Evolutionary conservation across 2,888 invertebrate species (phyloP).

Genomic region (Drosophila subsilvestris): DNA sequence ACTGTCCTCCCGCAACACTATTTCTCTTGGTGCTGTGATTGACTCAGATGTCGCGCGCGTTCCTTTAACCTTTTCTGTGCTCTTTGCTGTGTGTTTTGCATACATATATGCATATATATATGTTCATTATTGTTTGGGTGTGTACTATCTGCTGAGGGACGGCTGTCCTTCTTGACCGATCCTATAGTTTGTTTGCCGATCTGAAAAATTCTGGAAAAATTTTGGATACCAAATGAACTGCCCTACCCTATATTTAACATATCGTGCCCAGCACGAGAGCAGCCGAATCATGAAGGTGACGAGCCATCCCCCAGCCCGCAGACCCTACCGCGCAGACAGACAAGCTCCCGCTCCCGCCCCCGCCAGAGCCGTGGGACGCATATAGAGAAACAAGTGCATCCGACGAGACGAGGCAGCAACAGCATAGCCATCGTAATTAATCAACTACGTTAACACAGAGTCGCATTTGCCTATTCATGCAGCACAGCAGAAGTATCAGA

Average conservation of each 20-base stretch:
- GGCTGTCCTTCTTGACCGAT: not conserved
- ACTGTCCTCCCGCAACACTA: not conserved
- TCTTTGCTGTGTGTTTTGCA: too few relatives aligned
- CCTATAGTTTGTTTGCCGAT: not conserved
- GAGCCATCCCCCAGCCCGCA: not conserved
- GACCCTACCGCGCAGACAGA: not conserved
- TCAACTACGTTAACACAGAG: constrained; percentile 20
- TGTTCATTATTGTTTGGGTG: not conserved
- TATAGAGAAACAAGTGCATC: constrained; percentile 31
- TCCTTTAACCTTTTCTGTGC: too few relatives aligned
- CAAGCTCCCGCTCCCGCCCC: constrained; percentile 1
- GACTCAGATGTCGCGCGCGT: too few relatives aligned
- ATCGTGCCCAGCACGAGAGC: not conserved
- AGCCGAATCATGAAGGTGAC: not conserved
- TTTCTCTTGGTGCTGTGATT: not conserved
- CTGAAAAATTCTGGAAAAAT: not conserved
- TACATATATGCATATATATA: not conserved
- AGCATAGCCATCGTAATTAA: constrained; percentile 27
- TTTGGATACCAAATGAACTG: too few relatives aligned
- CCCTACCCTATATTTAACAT: not conserved
- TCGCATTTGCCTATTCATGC: constrained; percentile 13
- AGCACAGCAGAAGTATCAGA: not conserved
- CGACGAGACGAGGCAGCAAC: constrained; percentile 17
- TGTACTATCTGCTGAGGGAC: too few relatives aligned
- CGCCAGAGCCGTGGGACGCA: not conserved